Conservation (phyloP, 2,888 invertebrate species). For the Ectemnius lituratus region DNA sequence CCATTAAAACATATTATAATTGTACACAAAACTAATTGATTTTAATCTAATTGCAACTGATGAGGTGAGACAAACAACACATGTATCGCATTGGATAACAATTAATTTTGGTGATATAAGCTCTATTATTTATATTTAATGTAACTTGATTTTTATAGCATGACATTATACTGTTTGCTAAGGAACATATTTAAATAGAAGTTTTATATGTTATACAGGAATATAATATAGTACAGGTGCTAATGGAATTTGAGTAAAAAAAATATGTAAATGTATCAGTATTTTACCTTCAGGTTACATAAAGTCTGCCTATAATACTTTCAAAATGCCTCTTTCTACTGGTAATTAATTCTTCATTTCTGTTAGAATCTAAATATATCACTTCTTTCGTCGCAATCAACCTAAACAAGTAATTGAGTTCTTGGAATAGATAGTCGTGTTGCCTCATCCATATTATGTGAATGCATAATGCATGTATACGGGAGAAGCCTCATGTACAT, state of each 20-base stretch:
- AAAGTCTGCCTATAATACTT: constrained; percentile 51
- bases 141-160: neutral
- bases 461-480: constrained; percentile 1
- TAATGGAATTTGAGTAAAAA: constrained; percentile 24
- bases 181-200: neutral
- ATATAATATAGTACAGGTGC: constrained; percentile 14
- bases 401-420: neutral
- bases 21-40: no score
- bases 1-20: no score
- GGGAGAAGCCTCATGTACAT: constrained; percentile 14
- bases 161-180: neutral
- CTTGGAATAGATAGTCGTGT: neutral
- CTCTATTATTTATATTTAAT: neutral
- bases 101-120: neutral
- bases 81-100: no score
- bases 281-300: constrained; percentile 34
- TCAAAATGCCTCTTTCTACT: constrained; percentile 34
- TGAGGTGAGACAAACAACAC: no score
- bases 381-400: neutral
- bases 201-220: constrained; percentile 31
- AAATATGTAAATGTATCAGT: constrained; percentile 20
- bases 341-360: constrained; percentile 52
- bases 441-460: neutral
- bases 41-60: no score
- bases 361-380: constrained; percentile 14